These are phyloP conservation scores for Lutjanus campechanus DNA, from an alignment of 2,797 vertebrate genomes.

Conservation along the genomic window DNA sequence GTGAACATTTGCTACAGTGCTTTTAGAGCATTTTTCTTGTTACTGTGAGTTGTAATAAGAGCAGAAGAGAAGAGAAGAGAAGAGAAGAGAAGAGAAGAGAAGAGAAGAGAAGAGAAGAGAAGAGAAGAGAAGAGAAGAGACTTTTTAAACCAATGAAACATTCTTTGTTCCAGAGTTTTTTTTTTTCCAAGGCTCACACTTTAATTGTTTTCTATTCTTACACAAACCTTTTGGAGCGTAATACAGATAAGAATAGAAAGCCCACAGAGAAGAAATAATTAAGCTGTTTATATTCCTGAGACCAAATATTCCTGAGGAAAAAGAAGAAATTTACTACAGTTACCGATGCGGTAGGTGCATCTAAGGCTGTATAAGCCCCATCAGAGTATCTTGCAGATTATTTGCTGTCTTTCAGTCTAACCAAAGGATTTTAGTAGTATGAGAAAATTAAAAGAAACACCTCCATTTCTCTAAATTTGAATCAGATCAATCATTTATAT, in stretches of 20 bases:
- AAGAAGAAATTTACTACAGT: constrained; percentile 8
- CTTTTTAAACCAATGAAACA: background rate
- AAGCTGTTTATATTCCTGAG: constrained; percentile 21
- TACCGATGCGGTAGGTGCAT: background rate
- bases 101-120: background rate
- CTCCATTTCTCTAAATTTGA: background rate
- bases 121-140: constrained; percentile 17
- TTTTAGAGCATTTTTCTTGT: constrained; percentile 16
- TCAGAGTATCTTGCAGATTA: background rate
- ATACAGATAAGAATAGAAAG: constrained; percentile 26
- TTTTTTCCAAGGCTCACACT: constrained; percentile 17
- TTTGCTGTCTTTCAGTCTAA: background rate
- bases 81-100: constrained; percentile 14
- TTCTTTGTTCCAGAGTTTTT: background rate
- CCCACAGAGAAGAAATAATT: constrained; percentile 24
- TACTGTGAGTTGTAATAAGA: background rate
- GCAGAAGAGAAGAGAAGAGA: constrained; percentile 16
- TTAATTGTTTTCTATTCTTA: constrained; percentile 36
- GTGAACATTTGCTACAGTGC: constrained; percentile 18
- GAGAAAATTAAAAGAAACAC: constrained; percentile 3
- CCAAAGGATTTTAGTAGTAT: background rate
- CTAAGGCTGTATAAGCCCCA: background rate
- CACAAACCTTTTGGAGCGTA: constrained; percentile 15
- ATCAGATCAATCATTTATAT: constrained; percentile 13
- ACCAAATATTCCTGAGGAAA: background rate